Percentiles rank a stretch among this genome's conserved stretches.
phyloP scores from a whole-genome alignment of 2,888 invertebrate genomes.

The Drepanosiphum platanoidis region DNA sequence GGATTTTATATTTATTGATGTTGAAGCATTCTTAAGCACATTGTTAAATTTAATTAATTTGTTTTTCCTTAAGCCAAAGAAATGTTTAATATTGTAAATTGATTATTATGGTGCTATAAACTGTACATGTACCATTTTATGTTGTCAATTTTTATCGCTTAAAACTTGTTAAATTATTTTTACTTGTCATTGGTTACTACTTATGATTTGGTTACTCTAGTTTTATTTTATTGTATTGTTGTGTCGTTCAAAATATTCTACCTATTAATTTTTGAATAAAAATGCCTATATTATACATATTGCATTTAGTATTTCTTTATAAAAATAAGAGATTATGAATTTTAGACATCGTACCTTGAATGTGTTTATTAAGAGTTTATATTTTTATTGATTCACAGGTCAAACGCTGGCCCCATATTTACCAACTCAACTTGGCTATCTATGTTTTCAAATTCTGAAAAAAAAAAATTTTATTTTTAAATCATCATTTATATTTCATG shows the following conservation, averaged over 20 bases:
- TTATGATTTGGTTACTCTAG: too few relatives aligned
- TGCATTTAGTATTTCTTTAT: neutral
- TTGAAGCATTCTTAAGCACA: neutral
- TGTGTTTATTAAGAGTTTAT: neutral
- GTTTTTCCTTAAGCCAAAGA: neutral
- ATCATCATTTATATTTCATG: too few relatives aligned
- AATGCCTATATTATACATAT: neutral
- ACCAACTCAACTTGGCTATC: neutral
- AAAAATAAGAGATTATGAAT: neutral
- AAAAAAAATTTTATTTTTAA: too few relatives aligned
- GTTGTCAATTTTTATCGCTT: neutral
- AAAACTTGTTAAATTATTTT: constrained; percentile 18
- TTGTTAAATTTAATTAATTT: neutral
- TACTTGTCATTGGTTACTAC: neutral
- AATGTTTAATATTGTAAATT: neutral
- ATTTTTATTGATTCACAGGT: neutral
- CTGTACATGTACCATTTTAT: neutral
- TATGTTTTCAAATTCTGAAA: too few relatives aligned
- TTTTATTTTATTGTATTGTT: neutral
- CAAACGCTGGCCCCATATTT: neutral
- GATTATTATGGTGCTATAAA: neutral
- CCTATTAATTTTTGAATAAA: neutral
- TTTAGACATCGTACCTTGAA: too few relatives aligned
- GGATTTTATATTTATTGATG: neutral
- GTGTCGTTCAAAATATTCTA: constrained; percentile 8